Conservation (phyloP, 2,888 invertebrate genomes). For the Cylloceria caligata region DNA sequence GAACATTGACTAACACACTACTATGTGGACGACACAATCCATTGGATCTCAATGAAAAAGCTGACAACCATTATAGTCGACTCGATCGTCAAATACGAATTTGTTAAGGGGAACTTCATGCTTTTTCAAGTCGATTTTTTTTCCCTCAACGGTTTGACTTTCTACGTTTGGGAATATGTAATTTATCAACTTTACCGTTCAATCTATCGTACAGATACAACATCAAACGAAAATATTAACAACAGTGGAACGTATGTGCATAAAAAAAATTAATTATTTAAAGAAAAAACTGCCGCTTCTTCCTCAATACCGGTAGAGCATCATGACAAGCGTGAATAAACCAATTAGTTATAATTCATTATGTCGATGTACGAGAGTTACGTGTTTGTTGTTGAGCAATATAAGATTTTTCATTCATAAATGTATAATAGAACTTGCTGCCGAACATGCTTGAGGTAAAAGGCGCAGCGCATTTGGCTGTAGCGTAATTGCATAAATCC, state of each 20-base stretch:
- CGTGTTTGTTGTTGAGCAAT: conserved; percentile 25
- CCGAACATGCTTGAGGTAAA: conserved; percentile 75
- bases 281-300: conserved; percentile 58
- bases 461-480: conserved; percentile 69
- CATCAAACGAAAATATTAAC: conserved; percentile 13
- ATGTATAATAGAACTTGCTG: conserved; percentile 42
- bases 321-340: conserved; percentile 48
- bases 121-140: conserved; percentile 24
- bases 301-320: conserved; percentile 58
- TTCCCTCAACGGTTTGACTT: conserved; percentile 34
- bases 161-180: conserved; percentile 21
- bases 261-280: background rate
- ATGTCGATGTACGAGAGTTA: conserved; percentile 40
- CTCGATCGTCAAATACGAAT: conserved; percentile 17
- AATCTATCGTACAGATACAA: conserved; percentile 1
- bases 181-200: conserved; percentile 31
- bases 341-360: conserved; percentile 48
- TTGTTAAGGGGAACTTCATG: conserved; percentile 37
- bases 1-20: conserved; percentile 56
- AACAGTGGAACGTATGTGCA: too few relatives aligned
- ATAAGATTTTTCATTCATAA: conserved; percentile 19
- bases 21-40: conserved; percentile 48
- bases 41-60: conserved; percentile 30
- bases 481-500: conserved; percentile 67
- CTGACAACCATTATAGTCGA: conserved; percentile 46